These are phyloP conservation scores for Ernsta delagoae DNA, from an alignment of 2,888 invertebrate genomes.

Conservation along the genomic window DNA sequence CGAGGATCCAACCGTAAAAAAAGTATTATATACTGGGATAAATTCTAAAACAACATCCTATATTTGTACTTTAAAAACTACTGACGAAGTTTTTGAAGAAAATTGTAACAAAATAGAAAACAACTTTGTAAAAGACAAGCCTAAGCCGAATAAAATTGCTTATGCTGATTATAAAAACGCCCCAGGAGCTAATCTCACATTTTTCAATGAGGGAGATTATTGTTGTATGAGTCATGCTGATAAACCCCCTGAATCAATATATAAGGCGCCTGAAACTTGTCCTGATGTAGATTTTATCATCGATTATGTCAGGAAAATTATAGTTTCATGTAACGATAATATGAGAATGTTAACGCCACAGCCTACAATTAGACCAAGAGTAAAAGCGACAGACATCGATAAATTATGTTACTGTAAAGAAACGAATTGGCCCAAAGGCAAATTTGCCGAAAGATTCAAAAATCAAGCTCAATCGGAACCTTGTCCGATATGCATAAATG, in stretches of 20 bases:
- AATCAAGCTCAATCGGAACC: conserved; percentile 62
- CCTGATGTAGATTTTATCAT: conserved; percentile 71
- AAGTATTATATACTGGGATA: conserved; percentile 73
- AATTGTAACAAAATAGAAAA: conserved; percentile 69
- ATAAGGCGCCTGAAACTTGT: conserved; percentile 69
- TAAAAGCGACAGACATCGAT: conserved; percentile 77
- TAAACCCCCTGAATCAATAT: conserved; percentile 70
- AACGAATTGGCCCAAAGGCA: conserved; percentile 67
- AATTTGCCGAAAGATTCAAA: conserved; percentile 67
- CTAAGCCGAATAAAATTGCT: conserved; percentile 52
- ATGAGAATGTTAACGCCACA: conserved; percentile 79
- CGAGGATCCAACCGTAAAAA: conserved; percentile 68
- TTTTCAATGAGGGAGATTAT: conserved; percentile 69
- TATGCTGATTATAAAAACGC: conserved; percentile 75
- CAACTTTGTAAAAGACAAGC: conserved; percentile 57
- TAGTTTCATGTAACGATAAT: conserved; percentile 77
- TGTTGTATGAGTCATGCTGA: conserved; percentile 72
- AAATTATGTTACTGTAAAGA: conserved; percentile 73
- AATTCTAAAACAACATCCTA: conserved; percentile 76
- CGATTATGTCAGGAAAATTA: conserved; percentile 74
- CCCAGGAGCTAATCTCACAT: conserved; percentile 68
- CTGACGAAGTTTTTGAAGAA: conserved; percentile 66
- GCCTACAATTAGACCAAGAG: conserved; percentile 66
- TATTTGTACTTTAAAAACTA: conserved; percentile 75
- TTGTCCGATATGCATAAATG: conserved; percentile 67